Conservation (phyloP, 2,888 invertebrate species). For the Neoaliturus tenellus region DNA sequence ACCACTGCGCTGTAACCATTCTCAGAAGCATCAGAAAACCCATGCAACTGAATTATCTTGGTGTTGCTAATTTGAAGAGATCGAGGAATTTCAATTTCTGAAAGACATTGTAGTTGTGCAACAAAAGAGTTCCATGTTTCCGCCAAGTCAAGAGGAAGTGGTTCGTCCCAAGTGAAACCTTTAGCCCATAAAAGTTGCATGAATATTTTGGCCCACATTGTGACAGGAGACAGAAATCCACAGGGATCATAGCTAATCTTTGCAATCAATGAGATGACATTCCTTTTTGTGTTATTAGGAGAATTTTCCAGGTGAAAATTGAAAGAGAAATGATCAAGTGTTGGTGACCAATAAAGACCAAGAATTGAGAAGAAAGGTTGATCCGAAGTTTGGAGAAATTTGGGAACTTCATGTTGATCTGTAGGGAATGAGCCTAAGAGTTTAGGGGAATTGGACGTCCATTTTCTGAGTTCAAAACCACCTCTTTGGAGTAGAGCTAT, state of each 20-base stretch:
- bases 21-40: slow-evolving; percentile 50
- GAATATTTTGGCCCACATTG: slow-evolving; percentile 49
- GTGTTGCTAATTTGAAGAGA: neutral
- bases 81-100: slow-evolving; percentile 26
- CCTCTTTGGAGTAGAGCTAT: too few relatives aligned
- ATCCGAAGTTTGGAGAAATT: too few relatives aligned
- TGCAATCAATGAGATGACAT: too few relatives aligned
- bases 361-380: too few relatives aligned
- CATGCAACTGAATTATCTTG: neutral
- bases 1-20: slow-evolving; percentile 33
- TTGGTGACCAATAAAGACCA: too few relatives aligned
- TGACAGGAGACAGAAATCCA: slow-evolving; percentile 38
- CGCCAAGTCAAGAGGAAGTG: neutral
- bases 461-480: too few relatives aligned
- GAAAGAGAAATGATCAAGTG: too few relatives aligned
- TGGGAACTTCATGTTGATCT: too few relatives aligned
- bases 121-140: slow-evolving; percentile 8
- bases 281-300: too few relatives aligned
- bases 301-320: too few relatives aligned
- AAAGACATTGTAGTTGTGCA: neutral
- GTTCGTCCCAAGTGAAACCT: slow-evolving; percentile 46
- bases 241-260: slow-evolving; percentile 48
- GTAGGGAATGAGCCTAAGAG: too few relatives aligned
- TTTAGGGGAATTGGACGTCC: too few relatives aligned
- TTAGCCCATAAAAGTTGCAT: slow-evolving; percentile 49